Conservation (phyloP, 2,113 vertebrate genomes). For the Gavia stellata region DNA sequence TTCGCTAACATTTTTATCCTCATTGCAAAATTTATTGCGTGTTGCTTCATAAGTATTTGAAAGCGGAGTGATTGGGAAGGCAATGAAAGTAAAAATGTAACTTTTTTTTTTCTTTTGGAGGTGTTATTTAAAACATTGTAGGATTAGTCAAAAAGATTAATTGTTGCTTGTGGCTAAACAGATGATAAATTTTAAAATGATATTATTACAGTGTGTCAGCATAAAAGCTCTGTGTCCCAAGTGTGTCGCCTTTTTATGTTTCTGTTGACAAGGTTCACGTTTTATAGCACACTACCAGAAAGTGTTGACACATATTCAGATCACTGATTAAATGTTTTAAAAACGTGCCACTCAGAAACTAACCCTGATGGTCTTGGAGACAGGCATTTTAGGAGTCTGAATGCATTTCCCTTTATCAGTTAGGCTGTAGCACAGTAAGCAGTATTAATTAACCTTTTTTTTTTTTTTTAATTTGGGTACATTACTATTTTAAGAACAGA, state of each 20-base stretch:
- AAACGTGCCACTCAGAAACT: conserved; percentile 82
- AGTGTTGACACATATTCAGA: conserved; percentile 81
- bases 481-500: conserved; percentile 21
- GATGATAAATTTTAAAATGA: conserved; percentile 79
- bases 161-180: conserved; percentile 75
- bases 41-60: conserved; percentile 30
- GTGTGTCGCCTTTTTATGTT: conserved; percentile 74
- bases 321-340: conserved; percentile 81
- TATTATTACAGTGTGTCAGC: conserved; percentile 74
- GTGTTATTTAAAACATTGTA: conserved; percentile 64
- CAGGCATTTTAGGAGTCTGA: conserved; percentile 61
- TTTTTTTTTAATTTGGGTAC: neutral
- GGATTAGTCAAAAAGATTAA: conserved; percentile 74
- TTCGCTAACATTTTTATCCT: conserved; percentile 71
- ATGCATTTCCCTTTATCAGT: conserved; percentile 39
- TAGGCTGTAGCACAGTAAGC: conserved; percentile 34
- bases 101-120: conserved; percentile 37
- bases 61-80: neutral
- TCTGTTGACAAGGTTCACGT: conserved; percentile 78
- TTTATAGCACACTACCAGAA: conserved; percentile 77
- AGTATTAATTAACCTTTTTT: conserved; percentile 24
- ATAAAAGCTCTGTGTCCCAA: conserved; percentile 75
- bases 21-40: conserved; percentile 66
- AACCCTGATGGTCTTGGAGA: conserved; percentile 76
- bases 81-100: conserved; percentile 53